A percentile compares a stretch with the other conserved stretches of the same genome.
These are phyloP conservation scores for Mystacides longicornis DNA, from an alignment of 2,888 invertebrate genomes.

Conservation along the genomic window DNA sequence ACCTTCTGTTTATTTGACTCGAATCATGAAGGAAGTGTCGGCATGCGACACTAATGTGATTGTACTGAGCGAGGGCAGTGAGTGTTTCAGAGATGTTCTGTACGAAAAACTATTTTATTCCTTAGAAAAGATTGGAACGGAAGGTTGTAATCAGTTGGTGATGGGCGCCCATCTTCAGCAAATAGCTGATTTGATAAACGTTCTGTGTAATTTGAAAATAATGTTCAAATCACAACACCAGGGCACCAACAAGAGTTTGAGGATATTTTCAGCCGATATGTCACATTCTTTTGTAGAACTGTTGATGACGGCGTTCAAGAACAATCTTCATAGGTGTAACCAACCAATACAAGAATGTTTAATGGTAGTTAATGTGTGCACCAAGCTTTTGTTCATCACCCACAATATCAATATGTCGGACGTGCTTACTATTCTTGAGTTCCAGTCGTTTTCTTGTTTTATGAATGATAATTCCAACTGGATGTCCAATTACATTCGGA, in stretches of 20 bases:
- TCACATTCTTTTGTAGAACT: neutral
- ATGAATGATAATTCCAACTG: neutral
- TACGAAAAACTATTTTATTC: neutral
- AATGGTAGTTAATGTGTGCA: conserved; percentile 6
- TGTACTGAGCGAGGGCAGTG: neutral
- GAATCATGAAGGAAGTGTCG: neutral
- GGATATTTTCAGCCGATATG: conserved; percentile 6
- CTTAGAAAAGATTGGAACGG: conserved; percentile 8
- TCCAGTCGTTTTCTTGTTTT: conserved; percentile 5
- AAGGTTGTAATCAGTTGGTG: conserved; percentile 31
- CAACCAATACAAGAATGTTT: conserved; percentile 7
- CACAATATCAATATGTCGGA: conserved; percentile 10
- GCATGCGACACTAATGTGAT: neutral
- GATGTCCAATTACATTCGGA: neutral
- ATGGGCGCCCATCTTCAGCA: conserved; percentile 35
- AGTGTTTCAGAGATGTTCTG: neutral
- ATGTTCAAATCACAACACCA: neutral
- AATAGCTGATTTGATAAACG: conserved; percentile 32
- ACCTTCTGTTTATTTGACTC: neutral
- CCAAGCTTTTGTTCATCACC: conserved; percentile 6
- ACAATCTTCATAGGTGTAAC: conserved; percentile 6
- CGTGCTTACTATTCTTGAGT: conserved; percentile 5
- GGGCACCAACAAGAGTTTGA: neutral
- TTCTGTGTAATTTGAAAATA: conserved; percentile 31
- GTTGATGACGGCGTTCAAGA: conserved; percentile 1